phyloP scores from a whole-genome alignment of 2,113 vertebrate species.

The Strix uralensis region DNA sequence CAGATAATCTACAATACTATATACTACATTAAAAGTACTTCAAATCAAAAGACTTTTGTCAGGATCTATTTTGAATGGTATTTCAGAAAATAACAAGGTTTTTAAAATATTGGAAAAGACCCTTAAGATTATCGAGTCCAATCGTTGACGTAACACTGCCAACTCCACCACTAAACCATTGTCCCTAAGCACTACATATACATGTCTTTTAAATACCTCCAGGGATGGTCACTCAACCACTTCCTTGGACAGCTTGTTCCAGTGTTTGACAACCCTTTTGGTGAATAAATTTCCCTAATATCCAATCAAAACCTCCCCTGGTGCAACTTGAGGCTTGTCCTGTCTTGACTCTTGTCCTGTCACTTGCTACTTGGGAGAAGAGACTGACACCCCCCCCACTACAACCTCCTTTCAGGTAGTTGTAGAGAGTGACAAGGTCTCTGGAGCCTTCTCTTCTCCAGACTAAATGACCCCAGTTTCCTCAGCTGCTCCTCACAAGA shows the following conservation, averaged over 20 bases:
- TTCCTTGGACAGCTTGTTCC: not conserved
- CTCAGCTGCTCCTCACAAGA: not conserved
- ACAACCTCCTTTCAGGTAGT: not conserved
- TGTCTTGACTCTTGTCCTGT: no score
- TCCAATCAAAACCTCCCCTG: not conserved
- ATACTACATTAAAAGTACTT: not conserved
- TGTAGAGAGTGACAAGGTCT: no score
- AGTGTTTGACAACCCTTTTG: no score
- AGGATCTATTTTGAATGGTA: not conserved
- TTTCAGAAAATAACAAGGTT: not conserved
- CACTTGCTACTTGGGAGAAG: not conserved
- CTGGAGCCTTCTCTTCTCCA: not conserved
- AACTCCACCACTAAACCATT: not conserved
- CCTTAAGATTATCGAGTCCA: not conserved
- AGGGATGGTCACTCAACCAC: not conserved
- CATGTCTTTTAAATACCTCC: not conserved
- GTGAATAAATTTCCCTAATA: not conserved
- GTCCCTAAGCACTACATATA: not conserved
- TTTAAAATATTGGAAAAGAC: not conserved
- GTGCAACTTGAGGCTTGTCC: not conserved
- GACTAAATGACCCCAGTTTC: not conserved
- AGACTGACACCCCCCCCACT: not conserved
- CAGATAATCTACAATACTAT: not conserved
- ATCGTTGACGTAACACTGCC: fast-evolving
- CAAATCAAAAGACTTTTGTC: not conserved